Conservation (phyloP, 2,888 invertebrate species). For the Nomada lathburiana region DNA sequence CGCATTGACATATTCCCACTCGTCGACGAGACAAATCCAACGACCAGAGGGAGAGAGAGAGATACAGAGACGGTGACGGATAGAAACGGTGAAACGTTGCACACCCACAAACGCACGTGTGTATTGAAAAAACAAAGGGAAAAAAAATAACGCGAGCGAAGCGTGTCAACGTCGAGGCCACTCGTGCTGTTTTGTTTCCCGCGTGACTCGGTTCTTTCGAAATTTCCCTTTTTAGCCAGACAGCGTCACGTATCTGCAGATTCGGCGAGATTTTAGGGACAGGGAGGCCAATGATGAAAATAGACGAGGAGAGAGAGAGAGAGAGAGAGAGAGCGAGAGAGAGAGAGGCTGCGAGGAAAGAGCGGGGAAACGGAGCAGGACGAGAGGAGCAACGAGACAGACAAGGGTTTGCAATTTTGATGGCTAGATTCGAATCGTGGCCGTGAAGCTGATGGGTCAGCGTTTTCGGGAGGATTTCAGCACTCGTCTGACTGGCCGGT, state of each 20-base stretch:
- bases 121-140: neutral
- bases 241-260: conserved; percentile 11
- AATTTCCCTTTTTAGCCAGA: conserved; percentile 1
- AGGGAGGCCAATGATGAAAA: neutral
- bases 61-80: no score
- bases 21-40: neutral
- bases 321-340: neutral
- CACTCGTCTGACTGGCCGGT: conserved; percentile 8
- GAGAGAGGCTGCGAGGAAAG: neutral
- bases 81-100: no score
- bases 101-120: neutral
- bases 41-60: neutral
- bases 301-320: neutral
- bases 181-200: conserved; percentile 7
- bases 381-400: neutral
- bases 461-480: conserved; percentile 52
- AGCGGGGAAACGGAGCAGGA: neutral
- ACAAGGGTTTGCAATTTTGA: conserved; percentile 54
- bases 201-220: conserved; percentile 6
- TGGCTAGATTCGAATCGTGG: conserved; percentile 48
- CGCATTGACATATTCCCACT: conserved; percentile 2
- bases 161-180: conserved; percentile 1
- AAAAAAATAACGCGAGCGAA: neutral
- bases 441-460: conserved; percentile 57
- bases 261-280: conserved; percentile 19